A percentile compares a stretch with the other conserved stretches of the same genome.
phyloP scores from a whole-genome alignment of 1,140 invertebrate genomes.

The Pectinophora gossypiella region DNA sequence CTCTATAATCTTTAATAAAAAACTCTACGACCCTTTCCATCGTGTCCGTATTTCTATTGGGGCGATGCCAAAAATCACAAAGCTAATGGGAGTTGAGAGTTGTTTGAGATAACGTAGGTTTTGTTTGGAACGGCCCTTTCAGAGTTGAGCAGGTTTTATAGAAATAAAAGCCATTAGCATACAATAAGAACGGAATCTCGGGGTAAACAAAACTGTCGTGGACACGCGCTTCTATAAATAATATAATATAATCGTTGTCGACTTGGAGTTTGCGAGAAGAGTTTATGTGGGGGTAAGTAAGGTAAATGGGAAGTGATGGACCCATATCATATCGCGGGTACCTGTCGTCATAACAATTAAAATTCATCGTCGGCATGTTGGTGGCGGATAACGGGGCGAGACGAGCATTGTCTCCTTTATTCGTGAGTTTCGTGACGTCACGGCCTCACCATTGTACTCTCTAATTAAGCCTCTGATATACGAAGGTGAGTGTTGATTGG shows the following conservation, averaged over 20 bases:
- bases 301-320: not conserved
- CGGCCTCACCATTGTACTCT: slow-evolving; percentile 24
- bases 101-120: not conserved
- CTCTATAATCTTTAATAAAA: not conserved
- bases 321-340: not conserved
- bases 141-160: not conserved
- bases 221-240: not conserved
- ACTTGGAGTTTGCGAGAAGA: too few species aligned
- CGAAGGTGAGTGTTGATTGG: slow-evolving; percentile 30
- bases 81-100: not conserved
- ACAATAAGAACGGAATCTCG: not conserved
- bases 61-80: not conserved
- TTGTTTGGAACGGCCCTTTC: not conserved
- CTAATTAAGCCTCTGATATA: slow-evolving; percentile 43
- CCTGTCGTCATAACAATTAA: slow-evolving; percentile 20
- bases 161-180: not conserved
- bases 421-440: slow-evolving; percentile 31
- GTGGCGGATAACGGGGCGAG: not conserved
- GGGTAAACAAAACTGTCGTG: not conserved
- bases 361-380: slow-evolving; percentile 18
- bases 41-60: not conserved
- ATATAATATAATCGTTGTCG: too few species aligned
- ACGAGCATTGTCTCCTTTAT: slow-evolving; percentile 24
- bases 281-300: not conserved
- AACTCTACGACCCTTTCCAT: not conserved